Evolutionary conservation across 2,888 invertebrate species (phyloP), one percentile per base, ranked within the genome.

Genomic region (Scaptomyza cyrtandrae): DNA sequence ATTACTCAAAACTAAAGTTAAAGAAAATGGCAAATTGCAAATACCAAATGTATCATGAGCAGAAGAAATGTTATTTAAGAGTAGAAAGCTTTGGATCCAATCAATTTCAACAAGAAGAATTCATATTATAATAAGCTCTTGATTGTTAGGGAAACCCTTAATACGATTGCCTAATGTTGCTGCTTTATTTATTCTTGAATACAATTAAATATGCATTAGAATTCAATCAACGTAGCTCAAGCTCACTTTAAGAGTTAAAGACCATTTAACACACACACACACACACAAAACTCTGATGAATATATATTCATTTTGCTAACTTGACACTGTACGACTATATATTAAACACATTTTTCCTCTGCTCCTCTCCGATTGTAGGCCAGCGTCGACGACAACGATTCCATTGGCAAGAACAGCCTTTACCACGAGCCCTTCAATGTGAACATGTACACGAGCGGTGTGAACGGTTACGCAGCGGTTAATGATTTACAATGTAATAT

Each of bases 341-440:
- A 75, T 75, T 75, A 78, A 75, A 70, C 14, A 10, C 6, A 4
- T 9, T 11, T 9, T 9, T 2, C 3, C 46, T 24, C 7, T 29
- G 29, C 33, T 33, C 33, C 33, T 33, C 33, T 10, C 29, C n/a
- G 5, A 45, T 53, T 80, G 3, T 69, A 91, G 91, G 90, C 90
- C 79, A 90, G 83, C 71, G 90, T 91, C 56, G 92, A 92, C 80
- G 92, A 91, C 86, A 90, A 80, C 84, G 92, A 92, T 78, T 92
- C 92, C 68, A 92, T 92, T 84, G 92, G 92, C 80, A 92, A 92
- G 86, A 92, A 92, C 81, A 92, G 92, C 75, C 88, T 92, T 45
- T 93, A 93, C 85, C 93, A 93, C 76, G 93, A 93, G 78, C 93
- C 93, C 59, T 93, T 93, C 85, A 93, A 92, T 85, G 92, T 92